phyloP scores from a whole-genome alignment of 2,888 invertebrate genomes.

The Heliconius hortense region DNA sequence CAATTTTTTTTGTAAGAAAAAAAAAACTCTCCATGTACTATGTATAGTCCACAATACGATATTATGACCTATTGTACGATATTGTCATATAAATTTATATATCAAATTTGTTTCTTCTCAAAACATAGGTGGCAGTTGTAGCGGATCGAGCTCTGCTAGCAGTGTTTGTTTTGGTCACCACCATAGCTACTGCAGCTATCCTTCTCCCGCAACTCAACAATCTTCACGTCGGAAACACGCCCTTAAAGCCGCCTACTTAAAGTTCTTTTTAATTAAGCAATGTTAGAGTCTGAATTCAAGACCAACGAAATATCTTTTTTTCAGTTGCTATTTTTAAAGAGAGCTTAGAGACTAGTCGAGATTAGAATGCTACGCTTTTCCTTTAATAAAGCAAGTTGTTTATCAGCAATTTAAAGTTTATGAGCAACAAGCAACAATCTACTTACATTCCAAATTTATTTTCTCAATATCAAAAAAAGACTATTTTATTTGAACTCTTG shows the following conservation, averaged over 20 bases:
- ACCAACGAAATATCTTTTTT: conserved; percentile 29
- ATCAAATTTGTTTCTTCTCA: neutral
- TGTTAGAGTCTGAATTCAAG: conserved; percentile 21
- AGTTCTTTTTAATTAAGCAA: conserved; percentile 22
- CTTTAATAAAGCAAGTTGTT: conserved; percentile 7
- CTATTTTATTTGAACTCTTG: neutral
- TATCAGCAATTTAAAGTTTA: conserved; percentile 1
- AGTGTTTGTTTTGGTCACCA: conserved; percentile 88
- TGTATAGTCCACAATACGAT: neutral
- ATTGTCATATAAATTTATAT: neutral
- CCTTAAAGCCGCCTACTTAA: conserved; percentile 72
- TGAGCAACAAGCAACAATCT: neutral
- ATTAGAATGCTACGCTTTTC: conserved; percentile 15
- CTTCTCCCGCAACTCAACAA: conserved; percentile 85
- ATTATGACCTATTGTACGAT: neutral
- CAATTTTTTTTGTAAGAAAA: neutral
- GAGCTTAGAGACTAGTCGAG: conserved; percentile 15
- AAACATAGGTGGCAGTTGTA: conserved; percentile 86
- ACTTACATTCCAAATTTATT: neutral
- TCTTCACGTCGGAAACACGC: conserved; percentile 75
- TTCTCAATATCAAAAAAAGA: neutral
- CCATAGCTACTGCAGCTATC: conserved; percentile 90
- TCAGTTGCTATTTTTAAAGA: conserved; percentile 19
- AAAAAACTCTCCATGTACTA: neutral
- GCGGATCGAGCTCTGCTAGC: conserved; percentile 90